Evolutionary conservation across 2,797 vertebrate species (phyloP).

Genomic region (Mallotus villosus): DNA sequence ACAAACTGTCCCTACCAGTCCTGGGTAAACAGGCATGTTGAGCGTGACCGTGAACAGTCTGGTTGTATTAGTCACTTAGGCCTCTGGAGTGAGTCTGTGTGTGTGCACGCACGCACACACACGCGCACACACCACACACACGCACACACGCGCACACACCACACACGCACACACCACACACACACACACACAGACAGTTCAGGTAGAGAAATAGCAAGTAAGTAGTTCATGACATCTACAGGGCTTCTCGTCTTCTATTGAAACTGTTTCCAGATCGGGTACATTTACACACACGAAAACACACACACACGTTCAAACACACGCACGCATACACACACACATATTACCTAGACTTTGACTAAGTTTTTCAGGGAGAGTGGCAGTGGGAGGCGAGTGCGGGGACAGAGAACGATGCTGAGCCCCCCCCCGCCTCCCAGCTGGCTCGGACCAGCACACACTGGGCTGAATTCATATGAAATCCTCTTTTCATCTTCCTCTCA

Average conservation of each 20-base stretch:
- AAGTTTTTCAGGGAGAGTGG: not conserved
- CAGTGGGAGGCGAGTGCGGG: not conserved
- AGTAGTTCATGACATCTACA: too few relatives aligned
- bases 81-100: not conserved
- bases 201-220: not conserved
- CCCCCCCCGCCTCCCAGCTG: not conserved
- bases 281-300: not conserved
- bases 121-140: constrained; percentile 13
- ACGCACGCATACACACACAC: not conserved
- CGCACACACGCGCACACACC: not conserved
- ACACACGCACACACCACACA: constrained; percentile 8
- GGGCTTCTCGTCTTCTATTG: too few relatives aligned
- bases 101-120: not conserved
- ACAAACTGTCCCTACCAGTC: not conserved
- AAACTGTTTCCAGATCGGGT: too few relatives aligned
- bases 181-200: not conserved
- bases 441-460: not conserved
- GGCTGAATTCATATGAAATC: constrained; percentile 15
- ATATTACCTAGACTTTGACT: not conserved
- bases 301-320: not conserved
- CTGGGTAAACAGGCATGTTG: constrained; percentile 19
- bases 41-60: not conserved
- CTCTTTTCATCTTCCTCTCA: constrained; percentile 2
- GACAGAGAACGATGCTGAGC: not conserved
- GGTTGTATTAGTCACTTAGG: not conserved